phyloP scores from a whole-genome alignment of 2,888 invertebrate genomes.

The Stictocephala bisonia region DNA sequence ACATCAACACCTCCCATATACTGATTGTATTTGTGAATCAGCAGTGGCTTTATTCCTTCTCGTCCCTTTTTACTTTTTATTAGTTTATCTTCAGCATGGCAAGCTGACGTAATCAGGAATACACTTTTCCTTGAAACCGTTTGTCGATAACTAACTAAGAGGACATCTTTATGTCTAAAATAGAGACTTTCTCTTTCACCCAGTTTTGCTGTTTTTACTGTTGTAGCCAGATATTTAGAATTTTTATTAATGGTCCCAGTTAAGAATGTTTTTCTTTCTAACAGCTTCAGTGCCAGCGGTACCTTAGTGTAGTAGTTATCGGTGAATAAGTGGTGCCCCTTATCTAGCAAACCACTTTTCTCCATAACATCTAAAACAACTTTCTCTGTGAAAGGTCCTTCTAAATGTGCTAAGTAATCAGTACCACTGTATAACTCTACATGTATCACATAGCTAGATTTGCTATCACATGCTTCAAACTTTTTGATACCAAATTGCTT shows the following conservation, averaged over 20 bases:
- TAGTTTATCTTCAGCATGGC: conserved; percentile 30
- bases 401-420: no score
- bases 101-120: conserved; percentile 1
- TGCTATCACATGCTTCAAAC: no score
- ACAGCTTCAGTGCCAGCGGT: neutral
- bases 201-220: conserved; percentile 7
- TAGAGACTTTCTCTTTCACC: conserved; percentile 23
- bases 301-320: conserved; percentile 37
- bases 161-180: conserved; percentile 1
- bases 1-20: conserved; percentile 30
- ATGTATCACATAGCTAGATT: no score
- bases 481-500: no score
- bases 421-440: no score
- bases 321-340: conserved; percentile 33
- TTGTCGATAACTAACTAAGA: conserved; percentile 19
- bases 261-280: conserved; percentile 5
- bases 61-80: conserved; percentile 21
- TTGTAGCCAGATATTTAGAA: neutral
- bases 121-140: neutral
- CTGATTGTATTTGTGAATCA: conserved; percentile 35
- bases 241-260: conserved; percentile 33
- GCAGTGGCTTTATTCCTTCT: neutral
- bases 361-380: no score
- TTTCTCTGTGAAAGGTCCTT: no score
- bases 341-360: conserved; percentile 13